phyloP scores from a whole-genome alignment of 2,888 invertebrate genomes.

The Netelia virgata region DNA sequence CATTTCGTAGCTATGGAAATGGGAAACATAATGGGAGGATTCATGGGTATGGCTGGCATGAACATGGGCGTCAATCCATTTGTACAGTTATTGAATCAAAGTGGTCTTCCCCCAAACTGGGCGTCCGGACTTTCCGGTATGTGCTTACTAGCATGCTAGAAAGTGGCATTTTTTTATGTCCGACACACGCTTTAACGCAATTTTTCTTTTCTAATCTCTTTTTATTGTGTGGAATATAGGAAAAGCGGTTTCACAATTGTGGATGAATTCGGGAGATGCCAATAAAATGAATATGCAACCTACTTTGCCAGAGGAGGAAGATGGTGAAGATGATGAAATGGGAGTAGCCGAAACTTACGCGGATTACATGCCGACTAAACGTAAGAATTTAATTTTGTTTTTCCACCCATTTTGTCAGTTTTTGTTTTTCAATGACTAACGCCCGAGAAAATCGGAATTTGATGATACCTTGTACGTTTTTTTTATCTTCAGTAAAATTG shows the following conservation, averaged over 20 bases:
- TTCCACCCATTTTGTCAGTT: too few relatives aligned
- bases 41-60: conserved; percentile 84
- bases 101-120: conserved; percentile 83
- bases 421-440: too few relatives aligned
- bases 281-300: conserved; percentile 83
- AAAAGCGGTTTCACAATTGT: conserved; percentile 87
- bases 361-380: conserved; percentile 98
- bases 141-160: conserved; percentile 59
- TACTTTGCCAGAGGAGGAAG: conserved; percentile 89
- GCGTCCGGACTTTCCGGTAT: conserved; percentile 81
- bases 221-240: conserved; percentile 77
- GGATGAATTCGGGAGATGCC: conserved; percentile 86
- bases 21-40: conserved; percentile 82
- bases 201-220: background rate
- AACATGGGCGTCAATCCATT: conserved; percentile 84
- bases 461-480: background rate
- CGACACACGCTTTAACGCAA: background rate
- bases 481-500: conserved; percentile 90
- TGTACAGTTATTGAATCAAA: conserved; percentile 83
- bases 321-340: conserved; percentile 97
- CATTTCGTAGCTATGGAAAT: conserved; percentile 81
- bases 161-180: background rate
- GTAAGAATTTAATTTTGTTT: conserved; percentile 85
- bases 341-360: conserved; percentile 99
- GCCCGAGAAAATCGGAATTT: background rate